Evolutionary conservation across 2,797 vertebrate genomes (phyloP), one percentile per base, ranked within the genome.

Genomic region (Gymnocypris eckloni): DNA sequence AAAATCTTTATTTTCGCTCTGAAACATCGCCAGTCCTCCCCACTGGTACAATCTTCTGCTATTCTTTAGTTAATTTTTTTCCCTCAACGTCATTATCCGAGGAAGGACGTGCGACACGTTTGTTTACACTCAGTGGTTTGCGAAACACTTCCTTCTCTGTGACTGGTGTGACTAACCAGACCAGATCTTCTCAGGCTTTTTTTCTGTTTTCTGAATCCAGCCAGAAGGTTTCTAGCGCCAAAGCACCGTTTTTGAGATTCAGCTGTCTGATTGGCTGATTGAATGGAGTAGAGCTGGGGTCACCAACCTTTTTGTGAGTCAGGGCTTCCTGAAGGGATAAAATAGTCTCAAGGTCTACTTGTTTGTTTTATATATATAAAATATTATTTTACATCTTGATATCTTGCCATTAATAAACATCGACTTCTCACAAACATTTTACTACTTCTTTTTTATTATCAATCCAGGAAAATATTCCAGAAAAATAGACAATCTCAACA

Each of bases 261-360:
- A 50, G 71, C 25, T 18, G 13, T 76, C 66, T 76, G 56, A 83
- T 83, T 76, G 82, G 81, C 48, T 28, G 73, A 69, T 54, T 69
- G 48, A 56, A 28, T 28, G 22, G 28, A 25, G 28, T 28, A 28
- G 28, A 28, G 28, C 28, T 28, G 28, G 28, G 28, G 28, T 28
- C 28, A 28, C 28, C 28, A 28, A 28, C 28, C 28, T 28, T 28
- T 28, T 28, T 28, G 28, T 28, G 28, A 28, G 28, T 28, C 1
- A 28, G 28, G 28, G 28, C 28, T 28, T 28, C 28, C 28, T 28
- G 1, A 28, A 28, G 28, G 28, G 28, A 28, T 28, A 28, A 28
- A 28, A 28, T 28, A 28, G 28, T 28, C 28, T 28, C 28, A 28
- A 28, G 28, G 28, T 28, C 28, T 28, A 28, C 28, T 28, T 28